Percentiles rank a stretch among this genome's conserved stretches.
Evolutionary conservation across 2,113 vertebrate genomes (phyloP).

Genomic region (Pitta sordida): DNA sequence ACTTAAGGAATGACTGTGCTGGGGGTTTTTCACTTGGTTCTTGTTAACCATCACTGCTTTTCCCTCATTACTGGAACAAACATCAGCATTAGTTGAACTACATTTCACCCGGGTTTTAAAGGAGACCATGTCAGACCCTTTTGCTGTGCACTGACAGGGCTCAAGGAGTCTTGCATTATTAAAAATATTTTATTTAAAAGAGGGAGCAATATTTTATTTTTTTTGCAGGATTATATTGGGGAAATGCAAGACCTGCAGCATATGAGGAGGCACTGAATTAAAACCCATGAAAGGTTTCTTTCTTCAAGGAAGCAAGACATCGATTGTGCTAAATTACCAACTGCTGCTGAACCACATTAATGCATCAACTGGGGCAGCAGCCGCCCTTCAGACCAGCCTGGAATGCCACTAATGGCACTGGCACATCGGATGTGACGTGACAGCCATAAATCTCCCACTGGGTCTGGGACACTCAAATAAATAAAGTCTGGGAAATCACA

Average conservation of each 20-base stretch:
- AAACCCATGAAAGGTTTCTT: neutral
- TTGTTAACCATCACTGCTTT: neutral
- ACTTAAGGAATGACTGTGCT: slow-evolving; percentile 13
- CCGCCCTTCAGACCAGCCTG: neutral
- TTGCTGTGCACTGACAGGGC: neutral
- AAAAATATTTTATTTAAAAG: neutral
- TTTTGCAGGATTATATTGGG: neutral
- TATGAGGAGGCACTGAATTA: neutral
- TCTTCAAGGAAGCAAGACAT: slow-evolving; percentile 3
- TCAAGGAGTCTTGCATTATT: neutral
- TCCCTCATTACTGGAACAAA: slow-evolving; percentile 33
- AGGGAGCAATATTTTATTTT: neutral
- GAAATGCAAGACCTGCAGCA: neutral
- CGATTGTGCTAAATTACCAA: neutral
- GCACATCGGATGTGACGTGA: accelerated
- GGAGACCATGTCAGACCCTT: neutral
- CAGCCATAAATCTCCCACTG: neutral
- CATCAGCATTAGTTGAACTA: neutral
- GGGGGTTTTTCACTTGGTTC: neutral
- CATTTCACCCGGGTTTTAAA: neutral
- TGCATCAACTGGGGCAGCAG: neutral
- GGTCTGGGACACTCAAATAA: too few relatives aligned
- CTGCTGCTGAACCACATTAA: neutral
- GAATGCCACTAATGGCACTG: neutral
- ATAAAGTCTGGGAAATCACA: neutral